A percentile compares a stretch with the other conserved stretches of the same genome.
These are phyloP conservation scores for Centropyge bicolor DNA, from an alignment of 2,797 vertebrate species.

Conservation along the genomic window DNA sequence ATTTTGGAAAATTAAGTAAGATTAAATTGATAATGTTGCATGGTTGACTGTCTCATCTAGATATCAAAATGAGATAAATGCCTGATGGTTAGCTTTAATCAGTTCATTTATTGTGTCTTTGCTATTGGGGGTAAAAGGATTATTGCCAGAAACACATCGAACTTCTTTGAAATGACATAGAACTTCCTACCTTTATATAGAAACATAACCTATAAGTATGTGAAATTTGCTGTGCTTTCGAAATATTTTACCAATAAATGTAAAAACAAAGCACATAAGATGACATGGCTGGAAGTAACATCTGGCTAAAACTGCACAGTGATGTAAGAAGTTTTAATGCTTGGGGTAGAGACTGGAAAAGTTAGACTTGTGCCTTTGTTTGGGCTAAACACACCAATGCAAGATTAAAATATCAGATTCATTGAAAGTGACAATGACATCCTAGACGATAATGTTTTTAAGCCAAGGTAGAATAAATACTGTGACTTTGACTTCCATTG, in stretches of 20 bases:
- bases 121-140: background rate
- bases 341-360: background rate
- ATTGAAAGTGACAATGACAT: background rate
- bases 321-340: background rate
- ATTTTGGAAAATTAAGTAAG: constrained; percentile 38
- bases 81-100: constrained; percentile 6
- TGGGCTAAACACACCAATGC: background rate
- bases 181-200: background rate
- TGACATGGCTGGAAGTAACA: background rate
- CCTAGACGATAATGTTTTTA: background rate
- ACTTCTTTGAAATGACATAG: background rate
- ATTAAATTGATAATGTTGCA: background rate
- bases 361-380: too few species aligned
- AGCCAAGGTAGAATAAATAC: background rate
- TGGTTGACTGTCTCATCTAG: background rate
- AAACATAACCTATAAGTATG: background rate
- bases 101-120: constrained; percentile 4
- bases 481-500: too few species aligned
- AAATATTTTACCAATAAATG: background rate
- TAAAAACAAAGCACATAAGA: background rate
- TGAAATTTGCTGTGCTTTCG: rapidly evolving
- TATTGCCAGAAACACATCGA: background rate
- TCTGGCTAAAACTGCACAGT: background rate
- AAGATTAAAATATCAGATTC: background rate
- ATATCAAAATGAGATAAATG: constrained; percentile 19